Percentiles rank a stretch among this genome's conserved stretches.
Conservation (phyloP, 2,797 vertebrate species). For the Takifugu ocellatus region DNA sequence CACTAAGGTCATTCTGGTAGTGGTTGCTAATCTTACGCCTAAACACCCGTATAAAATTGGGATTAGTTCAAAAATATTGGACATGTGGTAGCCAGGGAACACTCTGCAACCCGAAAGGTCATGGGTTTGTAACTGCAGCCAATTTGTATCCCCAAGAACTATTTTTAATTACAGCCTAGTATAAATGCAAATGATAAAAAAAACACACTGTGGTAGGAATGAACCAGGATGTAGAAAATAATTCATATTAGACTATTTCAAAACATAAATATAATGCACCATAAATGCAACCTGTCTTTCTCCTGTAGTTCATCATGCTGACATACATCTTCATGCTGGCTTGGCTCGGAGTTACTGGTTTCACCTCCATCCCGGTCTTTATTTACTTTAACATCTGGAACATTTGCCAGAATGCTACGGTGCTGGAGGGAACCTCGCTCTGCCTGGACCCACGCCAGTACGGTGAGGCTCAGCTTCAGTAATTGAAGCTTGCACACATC, state of each 20-base stretch:
- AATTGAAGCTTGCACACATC: neutral
- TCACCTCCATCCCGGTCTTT: constrained; percentile 95
- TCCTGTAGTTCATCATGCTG: constrained; percentile 95
- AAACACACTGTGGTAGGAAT: neutral
- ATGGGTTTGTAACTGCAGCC: neutral
- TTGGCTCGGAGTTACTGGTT: constrained; percentile 96
- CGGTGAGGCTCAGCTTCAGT: constrained; percentile 70
- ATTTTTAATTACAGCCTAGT: neutral
- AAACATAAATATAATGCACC: neutral
- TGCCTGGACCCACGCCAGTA: constrained; percentile 97
- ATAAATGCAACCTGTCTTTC: constrained; percentile 18
- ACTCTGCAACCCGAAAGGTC: neutral
- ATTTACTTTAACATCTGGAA: constrained; percentile 99
- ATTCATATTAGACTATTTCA: neutral
- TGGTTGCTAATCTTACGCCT: constrained; percentile 14
- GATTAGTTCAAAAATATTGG: constrained; percentile 1
- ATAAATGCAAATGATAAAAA: neutral
- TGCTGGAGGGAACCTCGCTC: constrained; percentile 84
- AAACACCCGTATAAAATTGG: constrained; percentile 2
- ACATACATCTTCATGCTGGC: constrained; percentile 99
- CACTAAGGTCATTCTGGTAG: constrained; percentile 25
- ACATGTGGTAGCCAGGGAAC: neutral
- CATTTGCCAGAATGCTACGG: constrained; percentile 90
- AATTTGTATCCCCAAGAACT: neutral
- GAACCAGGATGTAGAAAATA: neutral